Percentiles rank a stretch among this genome's conserved stretches.
Evolutionary conservation across 2,888 invertebrate genomes (phyloP).

Genomic region (Aleiodes alternator): DNA sequence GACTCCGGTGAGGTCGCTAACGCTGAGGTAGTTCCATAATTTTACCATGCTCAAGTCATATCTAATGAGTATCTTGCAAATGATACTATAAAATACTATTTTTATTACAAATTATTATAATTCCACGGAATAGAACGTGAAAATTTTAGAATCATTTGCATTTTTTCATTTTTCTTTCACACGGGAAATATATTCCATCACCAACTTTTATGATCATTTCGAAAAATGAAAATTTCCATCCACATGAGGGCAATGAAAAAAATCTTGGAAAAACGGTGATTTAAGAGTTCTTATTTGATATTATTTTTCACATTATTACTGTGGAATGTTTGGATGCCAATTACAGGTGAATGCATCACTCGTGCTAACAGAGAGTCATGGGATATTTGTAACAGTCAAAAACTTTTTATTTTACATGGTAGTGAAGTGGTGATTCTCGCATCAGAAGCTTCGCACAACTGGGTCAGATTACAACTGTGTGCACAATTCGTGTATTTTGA

Average conservation of each 20-base stretch:
- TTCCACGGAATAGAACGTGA: neutral
- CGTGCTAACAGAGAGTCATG: neutral
- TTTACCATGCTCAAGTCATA: neutral
- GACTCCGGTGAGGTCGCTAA: slow-evolving; percentile 42
- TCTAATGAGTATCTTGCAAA: neutral
- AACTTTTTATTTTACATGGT: slow-evolving; percentile 20
- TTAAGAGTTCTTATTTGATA: too few species aligned
- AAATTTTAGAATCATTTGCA: neutral
- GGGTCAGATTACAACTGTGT: too few species aligned
- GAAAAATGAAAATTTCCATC: too few species aligned
- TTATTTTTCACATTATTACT: slow-evolving; percentile 6
- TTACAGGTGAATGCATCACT: slow-evolving; percentile 17
- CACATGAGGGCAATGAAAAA: too few species aligned
- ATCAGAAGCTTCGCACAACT: neutral
- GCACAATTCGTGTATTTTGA: neutral
- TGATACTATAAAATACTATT: neutral
- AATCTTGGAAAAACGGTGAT: too few species aligned
- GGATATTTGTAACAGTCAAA: slow-evolving; percentile 11
- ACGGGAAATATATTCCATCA: too few species aligned
- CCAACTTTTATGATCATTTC: too few species aligned
- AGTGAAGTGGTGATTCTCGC: neutral
- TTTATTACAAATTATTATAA: neutral
- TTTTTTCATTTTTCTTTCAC: neutral
- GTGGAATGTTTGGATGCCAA: neutral
- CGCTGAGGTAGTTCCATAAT: slow-evolving; percentile 13